These are phyloP conservation scores for Tympanoctomys barrerae DNA, from an alignment of 2,797 vertebrate genomes.

Conservation along the genomic window DNA sequence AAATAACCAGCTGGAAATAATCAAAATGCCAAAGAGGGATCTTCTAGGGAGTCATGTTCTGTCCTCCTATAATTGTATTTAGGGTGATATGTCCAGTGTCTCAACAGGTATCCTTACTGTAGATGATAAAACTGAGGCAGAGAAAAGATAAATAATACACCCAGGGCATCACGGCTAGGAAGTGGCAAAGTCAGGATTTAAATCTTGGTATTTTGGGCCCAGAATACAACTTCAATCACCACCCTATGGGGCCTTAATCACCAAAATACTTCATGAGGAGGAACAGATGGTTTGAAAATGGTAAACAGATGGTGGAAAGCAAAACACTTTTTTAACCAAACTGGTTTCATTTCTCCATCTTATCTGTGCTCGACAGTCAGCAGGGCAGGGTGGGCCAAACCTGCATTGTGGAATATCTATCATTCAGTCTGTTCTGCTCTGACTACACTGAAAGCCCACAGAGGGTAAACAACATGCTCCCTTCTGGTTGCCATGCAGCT, in stretches of 20 bases:
- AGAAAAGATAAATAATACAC: not conserved
- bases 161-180: conserved; percentile 20
- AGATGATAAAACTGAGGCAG: conserved; percentile 1
- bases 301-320: conserved; percentile 72
- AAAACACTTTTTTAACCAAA: conserved; percentile 53
- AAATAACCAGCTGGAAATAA: not conserved
- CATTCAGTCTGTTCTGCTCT: not conserved
- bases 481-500: not conserved
- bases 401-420: not conserved
- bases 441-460: not conserved
- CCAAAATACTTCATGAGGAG: conserved; percentile 64
- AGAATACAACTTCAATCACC: conserved; percentile 59
- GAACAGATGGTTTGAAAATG: conserved; percentile 77
- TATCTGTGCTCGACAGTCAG: not conserved
- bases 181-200: conserved; percentile 8
- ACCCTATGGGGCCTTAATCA: conserved; percentile 59
- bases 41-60: not conserved
- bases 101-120: not conserved
- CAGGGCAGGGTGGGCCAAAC: not conserved
- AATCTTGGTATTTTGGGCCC: conserved; percentile 43
- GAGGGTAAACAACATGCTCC: not conserved
- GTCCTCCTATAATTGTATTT: not conserved
- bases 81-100: not conserved
- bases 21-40: not conserved
- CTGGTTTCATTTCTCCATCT: conserved; percentile 58